These are phyloP conservation scores for Andrena minutula DNA, from an alignment of 2,888 invertebrate genomes.

Conservation along the genomic window DNA sequence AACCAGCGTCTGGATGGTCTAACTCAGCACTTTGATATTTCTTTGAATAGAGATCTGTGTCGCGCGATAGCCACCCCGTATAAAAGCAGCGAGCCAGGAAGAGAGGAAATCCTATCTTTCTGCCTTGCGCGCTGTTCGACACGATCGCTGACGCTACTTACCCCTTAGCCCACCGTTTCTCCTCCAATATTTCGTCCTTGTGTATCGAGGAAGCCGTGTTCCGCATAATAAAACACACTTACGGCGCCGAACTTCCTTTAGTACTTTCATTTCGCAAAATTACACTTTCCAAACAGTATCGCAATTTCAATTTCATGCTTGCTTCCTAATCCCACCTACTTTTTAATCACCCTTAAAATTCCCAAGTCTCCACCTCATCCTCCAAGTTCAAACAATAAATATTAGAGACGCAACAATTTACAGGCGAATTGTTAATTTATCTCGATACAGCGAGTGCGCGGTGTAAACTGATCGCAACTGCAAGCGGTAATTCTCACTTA, in stretches of 20 bases:
- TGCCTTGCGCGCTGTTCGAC: constrained; percentile 57
- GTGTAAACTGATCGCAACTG: constrained; percentile 19
- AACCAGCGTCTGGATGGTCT: constrained; percentile 68
- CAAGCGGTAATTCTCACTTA: constrained; percentile 28
- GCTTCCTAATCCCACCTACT: not conserved
- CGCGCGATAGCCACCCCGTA: constrained; percentile 74
- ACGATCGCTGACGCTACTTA: constrained; percentile 58
- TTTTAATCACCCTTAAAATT: not conserved
- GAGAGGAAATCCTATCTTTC: constrained; percentile 66
- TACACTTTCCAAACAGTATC: not conserved
- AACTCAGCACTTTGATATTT: constrained; percentile 81
- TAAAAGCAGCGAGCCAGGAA: constrained; percentile 62
- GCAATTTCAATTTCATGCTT: too few relatives aligned
- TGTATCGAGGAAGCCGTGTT: constrained; percentile 23
- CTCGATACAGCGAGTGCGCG: not conserved
- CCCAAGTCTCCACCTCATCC: not conserved
- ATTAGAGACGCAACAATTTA: constrained; percentile 2
- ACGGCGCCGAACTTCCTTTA: too few relatives aligned
- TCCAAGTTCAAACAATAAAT: not conserved
- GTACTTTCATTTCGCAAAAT: not conserved
- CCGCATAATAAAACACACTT: constrained; percentile 30
- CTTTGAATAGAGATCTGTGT: constrained; percentile 83
- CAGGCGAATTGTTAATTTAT: constrained; percentile 23
- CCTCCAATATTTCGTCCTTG: constrained; percentile 21
- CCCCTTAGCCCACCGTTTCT: constrained; percentile 43